Conservation (phyloP, 2,888 invertebrate genomes). For the Phoenoteleia sp. region DNA sequence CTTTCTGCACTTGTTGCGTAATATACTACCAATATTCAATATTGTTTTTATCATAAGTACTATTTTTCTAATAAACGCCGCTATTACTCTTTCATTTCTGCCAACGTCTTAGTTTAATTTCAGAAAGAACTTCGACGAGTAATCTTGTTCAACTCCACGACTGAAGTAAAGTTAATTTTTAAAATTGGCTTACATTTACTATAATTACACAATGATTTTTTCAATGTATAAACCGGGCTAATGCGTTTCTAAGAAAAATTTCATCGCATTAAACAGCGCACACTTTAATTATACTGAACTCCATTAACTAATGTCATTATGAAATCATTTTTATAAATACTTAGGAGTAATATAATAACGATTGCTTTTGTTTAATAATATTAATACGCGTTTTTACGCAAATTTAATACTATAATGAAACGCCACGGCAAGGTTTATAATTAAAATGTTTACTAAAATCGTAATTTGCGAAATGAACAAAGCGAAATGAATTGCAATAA, state of each 20-base stretch:
- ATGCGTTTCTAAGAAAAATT: conserved; percentile 32
- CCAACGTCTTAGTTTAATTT: too few species aligned
- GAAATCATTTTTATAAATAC: conserved; percentile 11
- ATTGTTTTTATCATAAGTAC: too few species aligned
- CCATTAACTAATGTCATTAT: conserved; percentile 29
- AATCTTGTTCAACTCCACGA: too few species aligned
- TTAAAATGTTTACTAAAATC: neutral
- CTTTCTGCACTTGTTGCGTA: too few species aligned
- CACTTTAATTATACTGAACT: conserved; percentile 13
- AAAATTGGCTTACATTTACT: too few species aligned
- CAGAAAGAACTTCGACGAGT: too few species aligned
- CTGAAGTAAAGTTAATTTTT: too few species aligned
- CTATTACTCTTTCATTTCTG: too few species aligned
- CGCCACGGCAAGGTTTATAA: neutral
- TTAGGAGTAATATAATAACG: conserved; percentile 14
- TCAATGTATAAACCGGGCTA: conserved; percentile 11
- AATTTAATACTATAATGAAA: neutral
- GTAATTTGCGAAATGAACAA: neutral
- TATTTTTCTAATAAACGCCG: too few species aligned
- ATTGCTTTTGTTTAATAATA: conserved; percentile 9
- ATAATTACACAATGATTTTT: neutral
- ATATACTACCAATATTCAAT: too few species aligned
- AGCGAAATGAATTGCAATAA: neutral
- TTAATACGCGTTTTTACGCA: conserved; percentile 2
- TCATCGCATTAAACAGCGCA: too few species aligned